phyloP scores from a whole-genome alignment of 2,113 vertebrate species.

The Campylomormyrus numenius region DNA sequence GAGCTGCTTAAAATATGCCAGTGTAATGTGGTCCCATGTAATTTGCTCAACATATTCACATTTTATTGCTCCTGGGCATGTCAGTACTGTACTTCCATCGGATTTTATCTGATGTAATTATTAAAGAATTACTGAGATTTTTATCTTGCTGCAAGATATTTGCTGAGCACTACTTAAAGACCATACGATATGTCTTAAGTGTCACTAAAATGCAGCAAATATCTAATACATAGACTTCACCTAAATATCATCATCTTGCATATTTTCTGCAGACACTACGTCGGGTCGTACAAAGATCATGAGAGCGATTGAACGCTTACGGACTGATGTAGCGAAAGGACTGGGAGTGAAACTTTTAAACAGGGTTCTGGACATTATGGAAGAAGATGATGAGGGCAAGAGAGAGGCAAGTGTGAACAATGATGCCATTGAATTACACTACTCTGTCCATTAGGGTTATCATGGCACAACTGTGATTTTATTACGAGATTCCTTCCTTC shows the following conservation, averaged over 20 bases:
- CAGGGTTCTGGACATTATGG: slow-evolving; percentile 79
- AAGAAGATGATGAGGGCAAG: slow-evolving; percentile 78
- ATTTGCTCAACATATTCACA: neutral
- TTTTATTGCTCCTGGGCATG: neutral
- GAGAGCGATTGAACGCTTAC: slow-evolving; percentile 79
- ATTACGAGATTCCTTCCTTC: neutral
- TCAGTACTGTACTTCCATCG: neutral
- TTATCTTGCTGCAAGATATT: neutral
- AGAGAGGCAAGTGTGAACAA: slow-evolving; percentile 66
- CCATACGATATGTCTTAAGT: neutral
- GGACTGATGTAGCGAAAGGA: slow-evolving; percentile 80
- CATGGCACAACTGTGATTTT: neutral
- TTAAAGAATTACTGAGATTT: neutral
- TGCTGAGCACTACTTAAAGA: neutral
- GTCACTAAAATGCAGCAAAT: neutral
- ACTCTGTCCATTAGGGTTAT: neutral
- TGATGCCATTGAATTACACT: neutral
- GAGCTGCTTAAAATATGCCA: neutral
- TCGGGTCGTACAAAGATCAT: slow-evolving; percentile 79
- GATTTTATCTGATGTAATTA: neutral
- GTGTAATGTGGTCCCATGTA: neutral
- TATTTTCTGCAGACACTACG: slow-evolving; percentile 52
- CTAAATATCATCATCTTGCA: neutral
- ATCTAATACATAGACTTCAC: neutral
- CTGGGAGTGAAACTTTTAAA: slow-evolving; percentile 86